Evolutionary conservation across 2,113 vertebrate genomes (phyloP).

Genomic region (Nicator chloris): DNA sequence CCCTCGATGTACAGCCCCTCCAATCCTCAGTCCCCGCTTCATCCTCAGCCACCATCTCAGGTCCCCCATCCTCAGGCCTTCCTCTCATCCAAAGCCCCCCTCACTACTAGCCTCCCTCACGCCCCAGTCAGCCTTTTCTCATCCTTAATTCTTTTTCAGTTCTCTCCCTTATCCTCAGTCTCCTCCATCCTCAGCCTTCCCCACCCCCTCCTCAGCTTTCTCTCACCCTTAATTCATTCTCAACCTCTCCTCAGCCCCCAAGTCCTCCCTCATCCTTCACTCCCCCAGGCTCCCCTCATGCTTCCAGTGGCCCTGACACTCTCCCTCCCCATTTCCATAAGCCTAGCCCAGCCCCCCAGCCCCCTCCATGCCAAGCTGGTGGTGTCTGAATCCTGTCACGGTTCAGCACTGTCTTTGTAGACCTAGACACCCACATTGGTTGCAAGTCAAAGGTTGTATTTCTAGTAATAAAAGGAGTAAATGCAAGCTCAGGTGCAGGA

Average conservation of each 20-base stretch:
- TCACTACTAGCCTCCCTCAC: not conserved
- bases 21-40: not conserved
- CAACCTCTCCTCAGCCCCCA: not conserved
- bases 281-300: not conserved
- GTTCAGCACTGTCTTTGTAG: not conserved
- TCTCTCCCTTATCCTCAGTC: not conserved
- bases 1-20: not conserved
- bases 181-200: not conserved
- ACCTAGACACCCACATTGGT: rapidly evolving
- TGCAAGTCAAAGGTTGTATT: not conserved
- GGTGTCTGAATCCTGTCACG: not conserved
- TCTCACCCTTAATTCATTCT: not conserved
- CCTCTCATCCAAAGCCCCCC: not conserved
- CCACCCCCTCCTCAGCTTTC: too few species aligned
- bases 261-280: not conserved
- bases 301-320: not conserved
- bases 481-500: too few species aligned
- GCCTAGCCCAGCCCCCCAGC: too few species aligned
- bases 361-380: not conserved
- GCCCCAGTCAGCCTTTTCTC: not conserved
- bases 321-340: not conserved
- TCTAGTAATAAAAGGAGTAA: not conserved
- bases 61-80: not conserved
- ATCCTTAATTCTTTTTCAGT: not conserved
- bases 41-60: not conserved